phyloP scores from a whole-genome alignment of 2,113 vertebrate genomes.

The Calidris pugnax region DNA sequence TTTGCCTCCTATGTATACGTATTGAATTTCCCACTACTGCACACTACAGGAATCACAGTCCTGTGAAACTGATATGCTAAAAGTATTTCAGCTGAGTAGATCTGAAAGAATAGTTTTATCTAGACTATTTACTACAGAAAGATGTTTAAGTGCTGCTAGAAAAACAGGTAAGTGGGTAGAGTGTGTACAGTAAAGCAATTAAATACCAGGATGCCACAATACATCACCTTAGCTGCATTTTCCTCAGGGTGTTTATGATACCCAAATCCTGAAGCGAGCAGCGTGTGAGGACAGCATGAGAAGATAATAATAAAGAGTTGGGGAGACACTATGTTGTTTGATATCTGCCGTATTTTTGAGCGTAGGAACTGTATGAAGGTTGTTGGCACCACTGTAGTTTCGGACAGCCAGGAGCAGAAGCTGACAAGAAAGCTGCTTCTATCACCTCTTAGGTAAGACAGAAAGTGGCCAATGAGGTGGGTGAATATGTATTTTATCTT shows the following conservation, averaged over 20 bases:
- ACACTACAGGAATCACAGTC: background rate
- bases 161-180: background rate
- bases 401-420: background rate
- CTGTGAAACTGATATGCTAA: background rate
- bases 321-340: background rate
- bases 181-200: background rate
- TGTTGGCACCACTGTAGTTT: background rate
- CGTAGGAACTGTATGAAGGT: background rate
- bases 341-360: background rate
- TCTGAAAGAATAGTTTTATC: background rate
- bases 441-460: background rate
- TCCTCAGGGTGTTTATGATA: background rate
- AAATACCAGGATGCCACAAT: background rate
- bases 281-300: background rate
- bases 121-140: background rate
- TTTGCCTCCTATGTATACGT: background rate
- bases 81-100: background rate
- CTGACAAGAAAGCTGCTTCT: background rate
- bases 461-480: background rate
- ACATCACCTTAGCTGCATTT: background rate
- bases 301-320: background rate
- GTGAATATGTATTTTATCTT: background rate
- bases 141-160: background rate
- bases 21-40: background rate
- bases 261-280: background rate